Evolutionary conservation across 92 coral and sea anemone species (phyloP).

Genomic region (Phenganax subtilis): DNA sequence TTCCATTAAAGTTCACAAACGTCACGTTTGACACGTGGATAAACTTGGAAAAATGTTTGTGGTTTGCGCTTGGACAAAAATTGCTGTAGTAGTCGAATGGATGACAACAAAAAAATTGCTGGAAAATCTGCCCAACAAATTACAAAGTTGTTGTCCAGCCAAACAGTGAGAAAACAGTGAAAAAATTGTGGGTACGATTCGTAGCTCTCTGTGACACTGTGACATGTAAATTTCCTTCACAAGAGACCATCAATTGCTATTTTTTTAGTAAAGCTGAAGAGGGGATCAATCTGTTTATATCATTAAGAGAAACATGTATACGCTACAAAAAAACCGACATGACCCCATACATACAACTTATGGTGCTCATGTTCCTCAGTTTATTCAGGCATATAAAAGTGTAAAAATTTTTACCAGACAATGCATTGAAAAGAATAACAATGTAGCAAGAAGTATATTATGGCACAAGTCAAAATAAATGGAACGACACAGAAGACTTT

Average conservation of each 20-base stretch:
- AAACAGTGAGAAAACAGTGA: neutral
- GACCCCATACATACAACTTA: conserved; percentile 37
- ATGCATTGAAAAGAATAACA: conserved; percentile 1
- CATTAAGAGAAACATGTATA: conserved; percentile 19
- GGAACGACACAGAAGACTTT: conserved; percentile 1
- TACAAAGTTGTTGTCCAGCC: neutral
- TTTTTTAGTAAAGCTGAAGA: conserved; percentile 29
- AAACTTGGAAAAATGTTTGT: neutral
- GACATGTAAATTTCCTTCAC: conserved; percentile 1
- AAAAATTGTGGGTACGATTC: neutral
- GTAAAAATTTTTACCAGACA: neutral
- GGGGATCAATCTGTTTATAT: conserved; percentile 33
- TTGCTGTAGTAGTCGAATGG: conserved; percentile 17
- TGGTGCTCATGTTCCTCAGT: neutral
- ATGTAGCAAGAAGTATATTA: conserved; percentile 15
- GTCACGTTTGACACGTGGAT: neutral
- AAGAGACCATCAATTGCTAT: neutral
- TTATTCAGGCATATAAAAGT: neutral
- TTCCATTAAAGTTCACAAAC: neutral
- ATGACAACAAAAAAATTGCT: neutral
- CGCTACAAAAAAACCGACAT: conserved; percentile 39
- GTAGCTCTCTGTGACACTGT: neutral
- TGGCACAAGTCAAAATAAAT: conserved; percentile 14
- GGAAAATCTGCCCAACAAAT: neutral
- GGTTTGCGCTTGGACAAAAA: conserved; percentile 1